Evolutionary conservation across 2,888 invertebrate genomes (phyloP).

Genomic region (Drosophila ochracea): DNA sequence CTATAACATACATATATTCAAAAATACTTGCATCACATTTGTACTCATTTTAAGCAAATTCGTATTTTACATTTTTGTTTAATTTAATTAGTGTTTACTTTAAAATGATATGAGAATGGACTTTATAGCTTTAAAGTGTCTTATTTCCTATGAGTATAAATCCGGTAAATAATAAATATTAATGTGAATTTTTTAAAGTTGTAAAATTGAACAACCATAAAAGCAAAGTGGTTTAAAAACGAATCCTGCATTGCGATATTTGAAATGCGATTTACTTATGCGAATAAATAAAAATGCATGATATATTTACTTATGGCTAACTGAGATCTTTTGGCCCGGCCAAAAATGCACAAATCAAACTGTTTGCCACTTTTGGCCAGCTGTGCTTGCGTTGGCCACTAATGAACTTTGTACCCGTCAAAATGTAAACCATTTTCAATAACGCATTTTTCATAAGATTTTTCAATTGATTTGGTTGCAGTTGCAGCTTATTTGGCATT

Average conservation of each 20-base stretch:
- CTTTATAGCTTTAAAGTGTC: no score
- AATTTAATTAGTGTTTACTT: no score
- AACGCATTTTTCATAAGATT: conserved; percentile 50
- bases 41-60: background rate
- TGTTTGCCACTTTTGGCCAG: conserved; percentile 31
- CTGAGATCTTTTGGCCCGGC: conserved; percentile 38
- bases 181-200: background rate
- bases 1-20: background rate
- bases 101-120: no score
- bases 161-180: background rate
- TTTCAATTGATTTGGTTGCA: conserved; percentile 49
- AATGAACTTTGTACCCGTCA: conserved; percentile 47
- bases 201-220: background rate
- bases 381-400: conserved; percentile 12
- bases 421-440: conserved; percentile 50
- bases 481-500: conserved; percentile 50
- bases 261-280: background rate
- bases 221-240: background rate
- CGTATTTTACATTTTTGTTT: background rate
- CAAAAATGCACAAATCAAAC: conserved; percentile 17
- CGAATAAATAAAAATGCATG: conserved; percentile 13
- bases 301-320: conserved; percentile 54
- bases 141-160: background rate
- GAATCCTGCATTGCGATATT: background rate
- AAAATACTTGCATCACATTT: background rate